Conservation (phyloP, 2,113 vertebrate species). For the Antigone vipio region DNA sequence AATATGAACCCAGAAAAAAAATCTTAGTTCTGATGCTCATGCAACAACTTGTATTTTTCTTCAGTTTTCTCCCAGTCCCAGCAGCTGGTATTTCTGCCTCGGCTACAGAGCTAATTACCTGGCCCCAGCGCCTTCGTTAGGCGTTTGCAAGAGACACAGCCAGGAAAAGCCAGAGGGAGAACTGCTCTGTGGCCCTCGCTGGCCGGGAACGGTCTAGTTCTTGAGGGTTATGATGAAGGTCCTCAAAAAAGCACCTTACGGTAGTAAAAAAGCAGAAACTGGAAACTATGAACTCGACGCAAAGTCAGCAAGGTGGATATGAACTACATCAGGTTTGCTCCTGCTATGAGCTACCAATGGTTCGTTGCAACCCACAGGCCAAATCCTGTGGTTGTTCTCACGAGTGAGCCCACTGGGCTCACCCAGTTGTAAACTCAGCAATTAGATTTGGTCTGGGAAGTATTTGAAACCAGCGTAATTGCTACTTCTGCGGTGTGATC, state of each 20-base stretch:
- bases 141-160: not conserved
- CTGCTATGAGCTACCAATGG: not conserved
- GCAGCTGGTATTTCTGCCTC: not conserved
- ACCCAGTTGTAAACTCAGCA: not conserved
- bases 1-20: not conserved
- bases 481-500: not conserved
- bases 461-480: not conserved
- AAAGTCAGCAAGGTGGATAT: not conserved
- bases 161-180: not conserved
- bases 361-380: not conserved
- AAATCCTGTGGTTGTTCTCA: not conserved
- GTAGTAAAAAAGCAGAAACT: not conserved
- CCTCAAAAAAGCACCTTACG: not conserved
- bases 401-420: not conserved
- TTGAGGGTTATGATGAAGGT: not conserved
- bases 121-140: rapidly evolving
- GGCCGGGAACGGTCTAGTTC: not conserved
- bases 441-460: not conserved
- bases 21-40: not conserved
- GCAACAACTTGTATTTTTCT: not conserved
- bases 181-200: not conserved
- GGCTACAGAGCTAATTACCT: not conserved
- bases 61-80: not conserved
- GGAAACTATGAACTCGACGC: not conserved
- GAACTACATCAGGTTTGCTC: not conserved